Base-by-base conservation (phyloP, 1,140 invertebrate genomes). In the Stratiolaelaps scimitus region DNA sequence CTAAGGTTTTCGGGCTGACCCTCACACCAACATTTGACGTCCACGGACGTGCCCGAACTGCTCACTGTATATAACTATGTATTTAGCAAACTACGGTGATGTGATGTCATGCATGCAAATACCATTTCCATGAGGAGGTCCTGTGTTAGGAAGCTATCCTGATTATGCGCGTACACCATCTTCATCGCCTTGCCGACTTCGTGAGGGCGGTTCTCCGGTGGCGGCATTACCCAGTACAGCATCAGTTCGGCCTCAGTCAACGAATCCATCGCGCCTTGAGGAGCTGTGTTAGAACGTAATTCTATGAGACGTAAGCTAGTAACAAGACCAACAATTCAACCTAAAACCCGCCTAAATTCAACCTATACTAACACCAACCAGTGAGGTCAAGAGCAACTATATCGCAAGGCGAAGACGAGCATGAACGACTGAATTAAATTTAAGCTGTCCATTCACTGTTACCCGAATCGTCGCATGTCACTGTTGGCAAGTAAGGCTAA, bases 221-320 rank as follows among this genome's bases (percentile, higher is more conserved):
- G 91, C 20, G 92, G 91, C 77, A 92, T 84, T 1, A 93, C 90
- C 91, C 92, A 95, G 74, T 88, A 95, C 65, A 88, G 85, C 65
- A 87, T 86, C 44, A 92, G 81, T 67, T 72, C 43, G 73, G 75
- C 34, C 74, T 74, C 65, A 46, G 43, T 65, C 66, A 70, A 82
- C 85, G 72, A 86, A 85, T 60, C 82, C 82, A 74, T 88, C 85
- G 72, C 53, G 2, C 53, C 53, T 26, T 90, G 93, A 5, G 89
- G 89, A 46, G 91, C 88, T 92, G 73, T 10, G 10, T 40, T 40
- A 40, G 34, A 40, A 4, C 5, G 10, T 4, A 4, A 40, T 40
- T 10, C 34, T 4, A 10, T 40, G 34, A 40, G 10, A 40, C 10
- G 34, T 40, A 6, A 10, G 5, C 4, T 40, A 40, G 10, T 40